Conservation (phyloP, 92 coral and sea anemone genomes). For the Porites cylindrica region DNA sequence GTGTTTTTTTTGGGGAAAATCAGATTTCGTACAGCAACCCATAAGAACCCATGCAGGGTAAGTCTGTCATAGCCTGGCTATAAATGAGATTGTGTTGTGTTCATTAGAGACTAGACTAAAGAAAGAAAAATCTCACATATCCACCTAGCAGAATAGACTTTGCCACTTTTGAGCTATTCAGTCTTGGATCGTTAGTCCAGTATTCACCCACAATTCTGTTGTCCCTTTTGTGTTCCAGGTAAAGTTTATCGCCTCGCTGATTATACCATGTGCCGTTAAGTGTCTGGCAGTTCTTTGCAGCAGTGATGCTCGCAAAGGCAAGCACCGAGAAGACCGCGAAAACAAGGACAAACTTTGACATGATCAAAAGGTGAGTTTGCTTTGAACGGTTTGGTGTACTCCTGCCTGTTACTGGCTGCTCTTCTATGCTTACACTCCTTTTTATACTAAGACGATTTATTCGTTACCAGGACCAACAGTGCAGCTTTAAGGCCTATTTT, state of each 20-base stretch:
- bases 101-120: too few species aligned
- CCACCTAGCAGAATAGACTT: slow-evolving; percentile 78
- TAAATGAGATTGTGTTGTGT: too few species aligned
- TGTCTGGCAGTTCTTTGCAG: slow-evolving; percentile 60
- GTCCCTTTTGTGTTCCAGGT: slow-evolving; percentile 68
- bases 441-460: too few species aligned
- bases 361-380: background rate
- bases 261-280: slow-evolving; percentile 92
- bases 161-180: slow-evolving; percentile 59
- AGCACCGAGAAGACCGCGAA: background rate
- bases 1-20: too few species aligned
- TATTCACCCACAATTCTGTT: slow-evolving; percentile 82
- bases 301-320: background rate
- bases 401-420: too few species aligned
- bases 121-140: background rate
- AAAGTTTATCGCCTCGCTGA: slow-evolving; percentile 87
- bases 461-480: too few species aligned
- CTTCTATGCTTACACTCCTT: too few species aligned
- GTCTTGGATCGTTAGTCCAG: slow-evolving; percentile 81
- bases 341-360: background rate
- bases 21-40: too few species aligned
- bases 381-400: too few species aligned
- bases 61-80: too few species aligned
- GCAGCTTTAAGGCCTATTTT: too few species aligned
- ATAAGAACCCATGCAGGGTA: too few species aligned